Percentiles rank a stretch among this genome's conserved stretches.
Evolutionary conservation across 2,888 invertebrate genomes (phyloP).

Genomic region (Autographa pulchrina): DNA sequence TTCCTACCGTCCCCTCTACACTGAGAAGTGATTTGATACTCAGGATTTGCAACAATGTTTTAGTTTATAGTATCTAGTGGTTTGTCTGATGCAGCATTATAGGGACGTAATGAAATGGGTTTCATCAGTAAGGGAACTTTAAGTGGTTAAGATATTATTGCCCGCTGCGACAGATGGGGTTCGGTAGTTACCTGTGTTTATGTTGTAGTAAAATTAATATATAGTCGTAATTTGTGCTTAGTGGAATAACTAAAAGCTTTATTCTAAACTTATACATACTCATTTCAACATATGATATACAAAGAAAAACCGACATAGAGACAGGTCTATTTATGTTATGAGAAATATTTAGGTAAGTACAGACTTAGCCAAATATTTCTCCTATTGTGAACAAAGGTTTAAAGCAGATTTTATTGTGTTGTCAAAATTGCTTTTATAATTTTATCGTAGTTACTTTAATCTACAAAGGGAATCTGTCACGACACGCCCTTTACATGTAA

Average conservation of each 20-base stretch:
- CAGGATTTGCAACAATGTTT: slow-evolving; percentile 83
- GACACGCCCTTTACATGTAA: slow-evolving; percentile 45
- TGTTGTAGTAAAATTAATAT: slow-evolving; percentile 46
- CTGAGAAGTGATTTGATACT: slow-evolving; percentile 66
- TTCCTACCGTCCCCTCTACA: slow-evolving; percentile 69
- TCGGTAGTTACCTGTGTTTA: slow-evolving; percentile 54
- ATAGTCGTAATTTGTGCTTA: not conserved
- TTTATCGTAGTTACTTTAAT: slow-evolving; percentile 46
- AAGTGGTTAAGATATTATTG: slow-evolving; percentile 82
- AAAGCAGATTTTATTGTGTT: slow-evolving; percentile 47
- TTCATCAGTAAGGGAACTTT: slow-evolving; percentile 73
- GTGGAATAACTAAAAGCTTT: not conserved
- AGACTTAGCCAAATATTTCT: slow-evolving; percentile 12
- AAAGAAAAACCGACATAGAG: not conserved
- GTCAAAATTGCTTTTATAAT: slow-evolving; percentile 46
- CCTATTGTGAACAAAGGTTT: slow-evolving; percentile 25
- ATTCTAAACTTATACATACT: too few relatives aligned
- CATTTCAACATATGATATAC: too few relatives aligned
- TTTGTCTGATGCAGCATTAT: slow-evolving; percentile 76
- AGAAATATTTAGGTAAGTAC: too few relatives aligned
- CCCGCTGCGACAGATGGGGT: slow-evolving; percentile 62
- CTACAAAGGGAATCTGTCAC: slow-evolving; percentile 46
- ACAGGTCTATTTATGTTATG: not conserved
- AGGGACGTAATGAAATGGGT: slow-evolving; percentile 82
- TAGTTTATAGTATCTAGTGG: slow-evolving; percentile 75